Evolutionary conservation across 1,140 invertebrate genomes (phyloP), one percentile per base, ranked within the genome.

Genomic region (Ceratina calcarata): DNA sequence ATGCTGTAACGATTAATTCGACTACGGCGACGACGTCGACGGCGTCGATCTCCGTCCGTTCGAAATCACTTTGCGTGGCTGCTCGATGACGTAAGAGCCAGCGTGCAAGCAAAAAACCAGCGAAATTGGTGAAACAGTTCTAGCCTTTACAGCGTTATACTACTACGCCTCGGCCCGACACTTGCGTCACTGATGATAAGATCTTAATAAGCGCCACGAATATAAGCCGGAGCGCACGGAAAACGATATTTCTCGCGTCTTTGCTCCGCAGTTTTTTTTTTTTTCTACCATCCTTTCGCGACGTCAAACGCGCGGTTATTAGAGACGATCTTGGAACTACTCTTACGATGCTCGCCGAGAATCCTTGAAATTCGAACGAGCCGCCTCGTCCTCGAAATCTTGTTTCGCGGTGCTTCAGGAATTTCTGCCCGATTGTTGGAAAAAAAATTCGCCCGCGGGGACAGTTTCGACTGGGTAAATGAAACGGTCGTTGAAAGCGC

Each of bases 111-210:
- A n/a, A 13, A n/a, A 74, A 80, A 67, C 20, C 53, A 51, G 71
- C 37, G 57, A 84, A 84, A 85, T 75, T 69, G 83, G 68, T 73
- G 68, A 64, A 60, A 53, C 77, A 15, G 66, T 24, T 45, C 67
- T 78, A 73, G 62, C 67, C 45, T 66, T 60, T 8, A 60, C 69
- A 60, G 74, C 13, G 67, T 45, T 45, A 45, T 45, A 45, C 37
- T 45, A 45, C 57, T 27, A 57, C 68, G 66, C 61, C 80, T 80
- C 77, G 51, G 58, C 45, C 51, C 55, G 49, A 32, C 71, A 57
- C 68, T 84, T 81, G 58, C 83, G 78, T 85, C 83, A 85, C 15
- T 62, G 68, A 69, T 58, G 82, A 84, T 85, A 85, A 85, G 57
- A 84, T 85, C 83, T 85, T 84, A 84, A 85, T 84, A 77, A 67